Evolutionary conservation across 2,888 invertebrate species (phyloP), one percentile per base, ranked within the genome.

Genomic region (Troides oblongomaculatus): DNA sequence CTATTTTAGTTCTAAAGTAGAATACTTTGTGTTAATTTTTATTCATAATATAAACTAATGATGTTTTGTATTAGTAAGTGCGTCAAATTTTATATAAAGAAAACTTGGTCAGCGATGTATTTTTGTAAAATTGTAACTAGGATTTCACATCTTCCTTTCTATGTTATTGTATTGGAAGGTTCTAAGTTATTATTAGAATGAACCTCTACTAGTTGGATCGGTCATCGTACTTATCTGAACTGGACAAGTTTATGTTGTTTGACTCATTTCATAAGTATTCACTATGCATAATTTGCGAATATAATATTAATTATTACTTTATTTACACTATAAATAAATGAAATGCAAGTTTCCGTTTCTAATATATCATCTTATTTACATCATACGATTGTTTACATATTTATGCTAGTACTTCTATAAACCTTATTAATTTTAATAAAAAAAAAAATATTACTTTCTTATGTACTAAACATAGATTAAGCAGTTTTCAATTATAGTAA

Each of bases 141-240:
- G 23, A 23, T n/a, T 21, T 43, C 58, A 1, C 39, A 57, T 23
- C 43, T 58, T 46, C 25, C 30, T 30, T 30, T 30, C 5, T 5
- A 36, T 57, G 66, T 53, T 59, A 64, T 71, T 77, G 72, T 72
- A 72, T 72, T 71, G 72, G 64, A 66, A 71, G 73, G 74, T 77
- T 79, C 76, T 76, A 75, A 74, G 83, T 80, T 87, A 88, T 87
- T 82, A 84, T 83, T 87, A 87, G 87, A 84, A 78, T 77, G 78
- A 74, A 77, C 74, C 73, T 79, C 77, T 75, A 77, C 81, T 79
- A 79, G 75, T 76, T 73, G 74, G 79, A 78, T 80, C 82, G 87
- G 87, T 87, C 87, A 79, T 81, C 86, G 86, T 84, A 83, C 87
- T 84, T 72, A 68, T 71, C 71, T 53, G 70, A 73, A 66, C 66